These are phyloP conservation scores for Candidula unifasciata DNA, from an alignment of 2,888 invertebrate species.

Conservation along the genomic window DNA sequence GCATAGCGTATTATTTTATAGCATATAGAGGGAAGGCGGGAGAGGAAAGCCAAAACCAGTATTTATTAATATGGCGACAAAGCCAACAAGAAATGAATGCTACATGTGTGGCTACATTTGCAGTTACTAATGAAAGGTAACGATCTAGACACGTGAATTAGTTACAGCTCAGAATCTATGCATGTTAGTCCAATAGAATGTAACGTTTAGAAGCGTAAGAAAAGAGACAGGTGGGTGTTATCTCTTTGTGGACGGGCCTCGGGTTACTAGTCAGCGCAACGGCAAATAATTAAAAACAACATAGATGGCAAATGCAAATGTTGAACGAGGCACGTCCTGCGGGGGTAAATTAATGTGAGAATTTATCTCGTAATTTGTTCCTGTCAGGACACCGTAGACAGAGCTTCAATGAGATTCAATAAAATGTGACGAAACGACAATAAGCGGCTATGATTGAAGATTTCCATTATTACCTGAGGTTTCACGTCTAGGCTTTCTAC, in stretches of 20 bases:
- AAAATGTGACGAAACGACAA: constrained; percentile 6
- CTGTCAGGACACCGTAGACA: neutral
- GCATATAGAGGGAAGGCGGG: neutral
- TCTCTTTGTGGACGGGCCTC: neutral
- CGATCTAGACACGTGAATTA: neutral
- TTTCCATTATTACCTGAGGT: neutral
- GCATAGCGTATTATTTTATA: too few relatives aligned
- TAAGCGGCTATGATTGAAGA: constrained; percentile 5
- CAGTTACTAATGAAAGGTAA: neutral
- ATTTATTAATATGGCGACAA: neutral
- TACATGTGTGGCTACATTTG: too few relatives aligned
- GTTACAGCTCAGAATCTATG: neutral
- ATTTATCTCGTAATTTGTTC: constrained; percentile 25
- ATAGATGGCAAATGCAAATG: neutral
- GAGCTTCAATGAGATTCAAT: constrained; percentile 11
- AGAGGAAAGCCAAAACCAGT: neutral
- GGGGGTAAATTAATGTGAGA: neutral
- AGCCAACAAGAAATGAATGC: too few relatives aligned
- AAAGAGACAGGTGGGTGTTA: constrained; percentile 12
- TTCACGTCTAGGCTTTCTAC: constrained; percentile 1
- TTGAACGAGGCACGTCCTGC: neutral
- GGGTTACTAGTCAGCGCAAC: neutral
- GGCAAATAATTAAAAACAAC: constrained; percentile 1
- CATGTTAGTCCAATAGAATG: neutral
- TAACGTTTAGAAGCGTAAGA: neutral